Evolutionary conservation across 2,113 vertebrate genomes (phyloP), one percentile per base, ranked within the genome.

Genomic region (Alligator sinensis): DNA sequence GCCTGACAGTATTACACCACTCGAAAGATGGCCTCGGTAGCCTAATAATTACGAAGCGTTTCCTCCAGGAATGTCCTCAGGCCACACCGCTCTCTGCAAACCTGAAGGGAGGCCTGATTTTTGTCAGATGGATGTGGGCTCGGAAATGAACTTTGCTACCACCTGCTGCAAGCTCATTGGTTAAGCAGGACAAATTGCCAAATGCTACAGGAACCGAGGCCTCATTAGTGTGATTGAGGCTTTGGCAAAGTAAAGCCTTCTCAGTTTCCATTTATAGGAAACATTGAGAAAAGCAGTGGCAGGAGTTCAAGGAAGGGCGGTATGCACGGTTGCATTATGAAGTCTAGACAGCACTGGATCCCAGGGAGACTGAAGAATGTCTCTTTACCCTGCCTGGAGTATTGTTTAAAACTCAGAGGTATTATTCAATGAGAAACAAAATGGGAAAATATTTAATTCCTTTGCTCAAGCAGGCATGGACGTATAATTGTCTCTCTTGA

Each of bases 1-100:
- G 47, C 28, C 34, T 0, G 0, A 30, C 28, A 34, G 27, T 0
- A 0, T 13, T 0, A 25, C 11, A 17, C 27, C 3, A 1, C 27
- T 13, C 70, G 74, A 54, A 25, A 34, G 1, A 1, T 3, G 60
- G 21, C 9, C 86, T 38, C 90, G 16, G 34, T 60, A 62, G 38
- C 11, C 28, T 0, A 3, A 4, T 14, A 47, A 0, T 12, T 16
- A 6, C 27, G 25, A 54, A 19, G 9, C 1, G 47, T 15, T 90
- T 34, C 2, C 1, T 1, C n/a, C 72, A 76, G 81, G 4, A 76
- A 17, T 82, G 19, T 17, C 88, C 68, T 34, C 30, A n/a, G 79
- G 58, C 54, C 60, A 11, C 1, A 0, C 1, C 15, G 10, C 21
- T 80, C 28, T 64, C 70, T 1, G 0, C 0, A 15, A 27, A n/a